Conservation (phyloP, 2,797 vertebrate genomes). For the Sebastes vulpes region DNA sequence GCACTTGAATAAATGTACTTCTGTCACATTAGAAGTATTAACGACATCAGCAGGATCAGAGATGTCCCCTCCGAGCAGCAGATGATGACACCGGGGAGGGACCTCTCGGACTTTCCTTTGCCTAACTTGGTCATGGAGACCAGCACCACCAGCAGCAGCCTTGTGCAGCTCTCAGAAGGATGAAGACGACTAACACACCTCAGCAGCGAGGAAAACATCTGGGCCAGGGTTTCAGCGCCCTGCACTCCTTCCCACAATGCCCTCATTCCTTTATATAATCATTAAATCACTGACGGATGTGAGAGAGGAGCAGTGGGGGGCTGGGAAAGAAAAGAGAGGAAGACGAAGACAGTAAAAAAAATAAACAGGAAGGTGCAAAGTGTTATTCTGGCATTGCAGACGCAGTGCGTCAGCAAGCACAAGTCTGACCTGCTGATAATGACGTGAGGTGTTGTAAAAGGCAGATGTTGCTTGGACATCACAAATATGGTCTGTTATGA, state of each 20-base stretch:
- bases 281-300: conserved; percentile 63
- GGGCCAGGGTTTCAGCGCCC: conserved; percentile 53
- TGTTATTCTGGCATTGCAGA: conserved; percentile 32
- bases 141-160: conserved; percentile 18
- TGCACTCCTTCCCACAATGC: conserved; percentile 45
- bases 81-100: conserved; percentile 46
- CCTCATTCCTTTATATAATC: conserved; percentile 49
- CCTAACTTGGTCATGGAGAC: conserved; percentile 78
- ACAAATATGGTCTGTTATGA: conserved; percentile 69
- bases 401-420: conserved; percentile 15
- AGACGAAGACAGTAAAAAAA: conserved; percentile 9
- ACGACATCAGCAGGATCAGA: conserved; percentile 37
- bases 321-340: conserved; percentile 16
- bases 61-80: conserved; percentile 16
- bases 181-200: conserved; percentile 51
- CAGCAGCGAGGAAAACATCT: conserved; percentile 62
- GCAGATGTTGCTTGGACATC: conserved; percentile 72
- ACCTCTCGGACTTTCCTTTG: conserved; percentile 33
- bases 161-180: not conserved
- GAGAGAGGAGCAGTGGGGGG: conserved; percentile 44
- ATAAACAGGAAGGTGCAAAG: conserved; percentile 42
- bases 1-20: not conserved
- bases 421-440: conserved; percentile 50
- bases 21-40: not conserved
- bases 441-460: conserved; percentile 76